A percentile compares a stretch with the other conserved stretches of the same genome.
Evolutionary conservation across 2,113 vertebrate genomes (phyloP).

Genomic region (Neolamprologus kungweensis): DNA sequence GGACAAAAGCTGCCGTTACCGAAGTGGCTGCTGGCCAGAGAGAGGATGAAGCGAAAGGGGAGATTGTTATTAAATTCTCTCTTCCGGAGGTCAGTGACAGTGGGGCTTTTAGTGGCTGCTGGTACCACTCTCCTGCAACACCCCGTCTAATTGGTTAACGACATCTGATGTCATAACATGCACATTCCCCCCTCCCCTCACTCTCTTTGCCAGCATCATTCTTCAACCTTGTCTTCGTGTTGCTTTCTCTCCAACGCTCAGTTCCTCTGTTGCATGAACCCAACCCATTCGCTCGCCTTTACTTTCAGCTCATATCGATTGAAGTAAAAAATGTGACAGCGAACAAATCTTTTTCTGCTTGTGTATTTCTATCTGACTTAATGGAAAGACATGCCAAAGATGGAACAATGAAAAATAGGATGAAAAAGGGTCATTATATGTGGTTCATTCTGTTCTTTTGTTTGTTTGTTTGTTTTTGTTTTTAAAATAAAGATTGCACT

Average conservation of each 20-base stretch:
- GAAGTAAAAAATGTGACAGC: not conserved
- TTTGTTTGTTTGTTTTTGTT: not conserved
- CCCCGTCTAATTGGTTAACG: constrained; percentile 62
- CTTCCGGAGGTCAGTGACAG: constrained; percentile 63
- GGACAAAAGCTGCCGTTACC: constrained; percentile 16
- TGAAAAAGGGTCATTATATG: not conserved
- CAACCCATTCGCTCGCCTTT: not conserved
- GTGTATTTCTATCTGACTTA: not conserved
- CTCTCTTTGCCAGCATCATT: not conserved
- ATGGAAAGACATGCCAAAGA: not conserved
- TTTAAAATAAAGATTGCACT: not conserved
- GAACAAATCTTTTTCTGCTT: not conserved
- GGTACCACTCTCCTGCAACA: constrained; percentile 51
- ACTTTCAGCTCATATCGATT: constrained; percentile 1
- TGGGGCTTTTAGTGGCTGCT: constrained; percentile 59
- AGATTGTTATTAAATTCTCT: constrained; percentile 59
- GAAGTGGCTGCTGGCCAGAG: constrained; percentile 22
- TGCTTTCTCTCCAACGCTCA: not conserved
- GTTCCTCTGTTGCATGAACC: not conserved
- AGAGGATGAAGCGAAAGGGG: constrained; percentile 22
- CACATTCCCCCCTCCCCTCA: not conserved
- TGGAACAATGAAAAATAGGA: not conserved
- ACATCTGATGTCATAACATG: constrained; percentile 58
- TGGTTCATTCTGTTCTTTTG: not conserved
- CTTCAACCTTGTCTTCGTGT: not conserved